Base-by-base conservation (phyloP, 2,888 invertebrate genomes). In the Morpho deidamia region DNA sequence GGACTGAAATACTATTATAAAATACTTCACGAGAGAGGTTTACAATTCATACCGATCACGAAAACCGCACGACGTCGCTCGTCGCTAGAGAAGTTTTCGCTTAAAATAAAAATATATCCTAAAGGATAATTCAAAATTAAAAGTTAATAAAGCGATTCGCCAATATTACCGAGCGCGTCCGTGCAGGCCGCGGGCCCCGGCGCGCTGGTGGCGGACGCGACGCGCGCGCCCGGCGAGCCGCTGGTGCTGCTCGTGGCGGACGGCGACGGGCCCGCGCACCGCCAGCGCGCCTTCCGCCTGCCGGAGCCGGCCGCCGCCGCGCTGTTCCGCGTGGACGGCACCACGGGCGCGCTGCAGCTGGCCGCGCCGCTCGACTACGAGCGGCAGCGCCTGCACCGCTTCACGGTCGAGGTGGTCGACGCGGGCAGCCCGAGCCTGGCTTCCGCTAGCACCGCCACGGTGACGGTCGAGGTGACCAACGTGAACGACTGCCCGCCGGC, bases 401-500 rank as follows among this genome's bases (percentile, higher is more conserved):
- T 98, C 80, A 94, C 94, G 69, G 97, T 98, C 7, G 56, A 91
- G 91, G 95, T 96, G 2, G 92, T 94, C 35, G 97, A 97, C 81
- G 90, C 94, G 75, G 98, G 97, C 0, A 93, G 92, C 60, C 98
- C 98, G 2, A 92, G 93, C 49, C 85, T 97, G 23, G 93, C 94
- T 14, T 95, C 97, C 0, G 94, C 94, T 66, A 93, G 93, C 52
- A 93, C 93, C 9, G 97, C 98, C 0, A 91, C 91, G 58, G 97
- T 99, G 10, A 87, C 91, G 60, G 95, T 99, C 32, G 85, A 90
- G 54, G 93, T 98, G 34, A 90, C 86, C 7, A 96, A 97, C 81
- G 94, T 96, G 7, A 97, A 98, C 83, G 97, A 98, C 76, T 96
- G 96, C 66, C 93, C 97, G n/a, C 98, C 98, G 3, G 85, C 90